Conservation (phyloP, 2,797 vertebrate genomes). For the Morelia viridis region DNA sequence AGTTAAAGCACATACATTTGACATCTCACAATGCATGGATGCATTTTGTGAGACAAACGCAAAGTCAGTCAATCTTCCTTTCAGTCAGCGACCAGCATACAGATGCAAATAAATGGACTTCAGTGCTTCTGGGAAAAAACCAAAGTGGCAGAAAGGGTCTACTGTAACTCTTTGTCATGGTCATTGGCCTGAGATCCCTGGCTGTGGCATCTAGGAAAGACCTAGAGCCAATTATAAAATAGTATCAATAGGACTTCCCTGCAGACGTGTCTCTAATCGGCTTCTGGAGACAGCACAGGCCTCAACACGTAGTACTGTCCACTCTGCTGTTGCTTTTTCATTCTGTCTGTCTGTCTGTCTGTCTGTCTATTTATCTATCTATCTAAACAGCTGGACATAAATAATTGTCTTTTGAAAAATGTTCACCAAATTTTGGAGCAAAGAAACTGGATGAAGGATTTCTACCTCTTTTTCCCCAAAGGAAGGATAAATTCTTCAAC, state of each 20-base stretch:
- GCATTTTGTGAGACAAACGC: not conserved
- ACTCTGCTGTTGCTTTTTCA: not conserved
- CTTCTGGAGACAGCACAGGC: not conserved
- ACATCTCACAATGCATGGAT: not conserved
- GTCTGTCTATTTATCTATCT: too few relatives aligned
- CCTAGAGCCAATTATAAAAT: not conserved
- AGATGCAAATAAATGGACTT: not conserved
- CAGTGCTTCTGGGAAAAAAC: not conserved
- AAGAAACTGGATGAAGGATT: not conserved
- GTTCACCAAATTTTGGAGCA: not conserved
- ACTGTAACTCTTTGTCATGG: not conserved
- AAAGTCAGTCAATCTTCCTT: not conserved
- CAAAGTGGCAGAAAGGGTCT: not conserved
- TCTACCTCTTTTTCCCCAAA: not conserved
- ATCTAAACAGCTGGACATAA: not conserved
- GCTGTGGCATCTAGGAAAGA: not conserved
- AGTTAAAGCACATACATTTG: not conserved
- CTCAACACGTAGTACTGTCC: not conserved
- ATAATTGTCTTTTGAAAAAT: not conserved
- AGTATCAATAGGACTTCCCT: not conserved
- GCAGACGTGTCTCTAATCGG: not conserved
- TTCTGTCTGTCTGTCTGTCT: rapidly evolving
- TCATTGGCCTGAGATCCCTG: not conserved
- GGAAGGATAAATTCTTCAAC: not conserved
- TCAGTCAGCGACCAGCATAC: not conserved